Evolutionary conservation across 2,888 invertebrate species (phyloP), one percentile per base, ranked within the genome.

Genomic region (Oasisia sp.): DNA sequence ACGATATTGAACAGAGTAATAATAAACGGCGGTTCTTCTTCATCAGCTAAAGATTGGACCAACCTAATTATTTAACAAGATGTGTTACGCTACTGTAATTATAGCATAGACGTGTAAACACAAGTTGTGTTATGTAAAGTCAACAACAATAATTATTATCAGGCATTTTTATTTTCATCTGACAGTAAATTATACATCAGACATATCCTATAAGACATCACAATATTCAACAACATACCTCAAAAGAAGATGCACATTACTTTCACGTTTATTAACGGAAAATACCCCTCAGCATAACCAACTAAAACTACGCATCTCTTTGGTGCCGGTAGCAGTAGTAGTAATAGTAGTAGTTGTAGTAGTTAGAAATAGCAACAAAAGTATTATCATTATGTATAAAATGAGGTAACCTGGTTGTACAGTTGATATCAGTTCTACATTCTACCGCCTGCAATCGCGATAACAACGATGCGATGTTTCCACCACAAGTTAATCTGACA

Each of bases 141-240:
- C 74, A 19, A 74, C 74, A 74, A 74, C 74, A 27, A 0, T 74
- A 27, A 12, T 74, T 74, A 74, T 19, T 74, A 74, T 74, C 19
- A 74, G 74, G 74, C 27, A 74, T 74, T 74, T 74, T 74, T 74
- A 74, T 74, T 74, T 56, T 74, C 74, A 74, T 74, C 74, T 74
- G 74, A 74, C 27, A 74, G 74, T 74, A 74, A 74, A 74, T 74
- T 74, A 74, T 74, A 74, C 74, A 74, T 74, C 74, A 74, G 74
- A 74, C n/a, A 74, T 74, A 74, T 74, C 74, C 74, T 74, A 74
- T 74, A 74, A 74, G 27, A 74, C 74, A 74, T 74, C 74, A 74
- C 74, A 74, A 74, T 74, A 74, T 74, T 74, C 74, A 74, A 74
- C 74, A 74, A 74, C 27, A 27, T 74, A 74, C 74, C 74, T 74